Base-by-base conservation (phyloP, 2,797 vertebrate genomes). In the Brachymystax lenok region DNA sequence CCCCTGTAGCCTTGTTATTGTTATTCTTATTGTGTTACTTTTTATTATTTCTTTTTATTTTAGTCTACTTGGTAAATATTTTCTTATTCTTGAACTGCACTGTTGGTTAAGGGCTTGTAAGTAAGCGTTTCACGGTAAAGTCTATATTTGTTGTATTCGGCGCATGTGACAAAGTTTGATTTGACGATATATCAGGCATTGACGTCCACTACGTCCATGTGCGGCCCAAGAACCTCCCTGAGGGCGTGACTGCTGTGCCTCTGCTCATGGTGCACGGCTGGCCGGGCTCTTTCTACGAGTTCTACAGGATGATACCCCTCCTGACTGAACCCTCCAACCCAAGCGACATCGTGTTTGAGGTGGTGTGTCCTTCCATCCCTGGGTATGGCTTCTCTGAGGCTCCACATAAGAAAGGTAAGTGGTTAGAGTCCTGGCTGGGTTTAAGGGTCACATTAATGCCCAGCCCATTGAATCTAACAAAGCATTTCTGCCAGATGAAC, bases 321-420 rank as follows among this genome's bases (percentile, higher is more conserved):
- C 93, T 98, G 10, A 96, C 94, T 0, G 94, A 95, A 14, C 89
- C 90, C 0, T 59, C 86, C 12, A 75, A 83, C 40, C 72, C 78
- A 0, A 85, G 85, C 0, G 77, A 91, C 52, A 80, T 94, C 0
- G 90, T 91, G 17, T 98, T 98, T 83, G 95, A 98, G 90, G 87
- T 98, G 85, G 93, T 98, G 86, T 98, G 96, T 83, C 96, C 97
- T n/a, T 97, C 97, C 79, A 96, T 98, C 74, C 96, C 96, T 27
- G 97, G 96, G 6, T 98, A 97, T 0, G 96, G 94, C 56, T 98
- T 96, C 86, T 98, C 96, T 0, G 95, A 96, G 75, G 95, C 95
- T 0, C 91, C 96, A 0, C 95, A 92, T 75, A 94, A 96, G 88
- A 93, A 93, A 90, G 96, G 96, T 96, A 76, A 88, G 92, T 69